Evolutionary conservation across 2,113 vertebrate species (phyloP).

Genomic region (Cyanistes caeruleus): DNA sequence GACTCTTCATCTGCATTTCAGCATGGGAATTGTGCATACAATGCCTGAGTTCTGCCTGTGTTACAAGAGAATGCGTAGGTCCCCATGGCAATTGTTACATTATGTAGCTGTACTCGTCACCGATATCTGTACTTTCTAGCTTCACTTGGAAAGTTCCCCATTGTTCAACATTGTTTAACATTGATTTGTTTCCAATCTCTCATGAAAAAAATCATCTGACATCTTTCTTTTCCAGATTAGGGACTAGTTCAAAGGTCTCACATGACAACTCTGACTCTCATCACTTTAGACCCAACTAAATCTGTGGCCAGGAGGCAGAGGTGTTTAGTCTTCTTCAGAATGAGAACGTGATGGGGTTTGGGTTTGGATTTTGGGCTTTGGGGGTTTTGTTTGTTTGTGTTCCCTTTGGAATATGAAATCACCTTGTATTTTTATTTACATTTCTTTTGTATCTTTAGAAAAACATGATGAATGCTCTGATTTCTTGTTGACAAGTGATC

Average conservation of each 20-base stretch:
- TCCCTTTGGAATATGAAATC: neutral
- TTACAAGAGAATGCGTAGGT: neutral
- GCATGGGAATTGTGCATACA: fast-evolving
- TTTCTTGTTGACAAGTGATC: neutral
- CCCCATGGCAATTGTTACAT: neutral
- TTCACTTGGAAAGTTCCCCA: neutral
- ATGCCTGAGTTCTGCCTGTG: neutral
- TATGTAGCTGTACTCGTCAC: neutral
- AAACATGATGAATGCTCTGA: fast-evolving
- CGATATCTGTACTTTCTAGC: neutral
- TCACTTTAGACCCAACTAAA: neutral
- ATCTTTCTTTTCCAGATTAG: neutral
- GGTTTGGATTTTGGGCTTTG: neutral
- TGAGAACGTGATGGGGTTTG: fast-evolving
- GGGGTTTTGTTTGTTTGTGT: neutral
- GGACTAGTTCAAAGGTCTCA: neutral
- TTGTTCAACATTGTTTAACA: neutral
- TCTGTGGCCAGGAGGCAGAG: neutral
- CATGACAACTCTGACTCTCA: neutral
- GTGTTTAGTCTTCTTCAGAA: neutral
- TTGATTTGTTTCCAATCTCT: neutral
- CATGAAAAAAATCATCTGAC: neutral
- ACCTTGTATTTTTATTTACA: neutral
- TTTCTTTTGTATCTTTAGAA: neutral
- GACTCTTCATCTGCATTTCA: neutral